These are phyloP conservation scores for Ichneumon xanthorius DNA, from an alignment of 2,888 invertebrate species.

Conservation along the genomic window DNA sequence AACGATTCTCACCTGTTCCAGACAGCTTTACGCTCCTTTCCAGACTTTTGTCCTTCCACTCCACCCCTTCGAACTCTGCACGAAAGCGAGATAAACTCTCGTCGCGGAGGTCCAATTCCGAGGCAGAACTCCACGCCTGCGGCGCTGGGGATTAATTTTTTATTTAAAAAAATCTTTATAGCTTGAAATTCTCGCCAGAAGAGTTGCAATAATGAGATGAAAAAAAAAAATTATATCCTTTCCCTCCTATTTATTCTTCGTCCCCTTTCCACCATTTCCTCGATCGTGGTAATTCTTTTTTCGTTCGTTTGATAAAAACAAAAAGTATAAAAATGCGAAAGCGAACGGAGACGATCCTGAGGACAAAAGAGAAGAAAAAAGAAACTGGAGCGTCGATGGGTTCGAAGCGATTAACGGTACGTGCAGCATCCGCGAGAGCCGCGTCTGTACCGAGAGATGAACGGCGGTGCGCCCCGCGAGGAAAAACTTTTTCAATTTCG, in stretches of 20 bases:
- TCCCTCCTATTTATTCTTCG: conserved; percentile 14
- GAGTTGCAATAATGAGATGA: conserved; percentile 29
- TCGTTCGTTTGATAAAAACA: neutral
- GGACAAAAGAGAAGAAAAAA: conserved; percentile 16
- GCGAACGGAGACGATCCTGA: neutral
- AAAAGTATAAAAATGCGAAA: conserved; percentile 22
- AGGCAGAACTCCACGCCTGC: neutral
- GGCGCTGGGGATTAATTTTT: neutral
- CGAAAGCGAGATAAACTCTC: neutral
- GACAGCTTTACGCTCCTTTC: conserved; percentile 55
- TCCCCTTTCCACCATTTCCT: neutral
- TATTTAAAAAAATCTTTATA: neutral
- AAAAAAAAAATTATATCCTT: conserved; percentile 38
- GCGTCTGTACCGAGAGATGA: conserved; percentile 3
- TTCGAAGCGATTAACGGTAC: conserved; percentile 50
- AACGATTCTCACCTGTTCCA: conserved; percentile 62
- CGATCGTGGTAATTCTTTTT: conserved; percentile 36
- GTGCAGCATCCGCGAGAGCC: conserved; percentile 50
- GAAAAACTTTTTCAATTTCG: conserved; percentile 80
- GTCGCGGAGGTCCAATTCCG: neutral
- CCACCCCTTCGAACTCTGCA: neutral
- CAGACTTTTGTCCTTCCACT: neutral
- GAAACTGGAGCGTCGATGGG: conserved; percentile 40
- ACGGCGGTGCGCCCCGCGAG: conserved; percentile 29
- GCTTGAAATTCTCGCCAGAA: neutral